phyloP scores from a whole-genome alignment of 2,888 invertebrate species.

The Apodemia mormo region DNA sequence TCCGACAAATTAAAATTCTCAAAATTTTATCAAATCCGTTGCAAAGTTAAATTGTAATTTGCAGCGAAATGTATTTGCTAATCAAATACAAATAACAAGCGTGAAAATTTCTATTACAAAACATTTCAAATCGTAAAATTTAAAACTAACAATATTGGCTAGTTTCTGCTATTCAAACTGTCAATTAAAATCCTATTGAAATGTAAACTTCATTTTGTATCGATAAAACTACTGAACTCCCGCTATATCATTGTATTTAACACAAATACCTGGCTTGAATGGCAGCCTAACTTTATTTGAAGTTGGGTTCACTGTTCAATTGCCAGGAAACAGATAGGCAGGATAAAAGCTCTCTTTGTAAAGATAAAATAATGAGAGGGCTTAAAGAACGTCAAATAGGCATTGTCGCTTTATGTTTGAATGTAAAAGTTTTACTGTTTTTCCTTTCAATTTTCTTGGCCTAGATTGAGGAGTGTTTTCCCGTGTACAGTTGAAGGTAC shows the following conservation, averaged over 20 bases:
- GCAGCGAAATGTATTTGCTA: background rate
- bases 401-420: constrained; percentile 16
- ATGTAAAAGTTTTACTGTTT: constrained; percentile 17
- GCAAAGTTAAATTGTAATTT: background rate
- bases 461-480: constrained; percentile 7
- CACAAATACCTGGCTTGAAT: constrained; percentile 10
- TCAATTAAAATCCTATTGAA: constrained; percentile 6
- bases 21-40: background rate
- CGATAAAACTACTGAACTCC: background rate
- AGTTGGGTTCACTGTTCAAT: constrained; percentile 11
- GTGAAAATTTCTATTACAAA: background rate
- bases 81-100: background rate
- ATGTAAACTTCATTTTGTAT: background rate
- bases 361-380: constrained; percentile 14
- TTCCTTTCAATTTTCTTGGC: constrained; percentile 18
- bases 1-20: no score
- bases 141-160: background rate
- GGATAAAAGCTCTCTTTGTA: constrained; percentile 12
- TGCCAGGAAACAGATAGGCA: constrained; percentile 13
- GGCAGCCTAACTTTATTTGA: constrained; percentile 9
- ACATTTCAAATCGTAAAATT: background rate
- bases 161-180: background rate
- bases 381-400: constrained; percentile 16
- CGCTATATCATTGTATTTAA: background rate
- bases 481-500: constrained; percentile 1